Evolutionary conservation across 2,113 vertebrate genomes (phyloP).

Genomic region (Ameiurus melas): DNA sequence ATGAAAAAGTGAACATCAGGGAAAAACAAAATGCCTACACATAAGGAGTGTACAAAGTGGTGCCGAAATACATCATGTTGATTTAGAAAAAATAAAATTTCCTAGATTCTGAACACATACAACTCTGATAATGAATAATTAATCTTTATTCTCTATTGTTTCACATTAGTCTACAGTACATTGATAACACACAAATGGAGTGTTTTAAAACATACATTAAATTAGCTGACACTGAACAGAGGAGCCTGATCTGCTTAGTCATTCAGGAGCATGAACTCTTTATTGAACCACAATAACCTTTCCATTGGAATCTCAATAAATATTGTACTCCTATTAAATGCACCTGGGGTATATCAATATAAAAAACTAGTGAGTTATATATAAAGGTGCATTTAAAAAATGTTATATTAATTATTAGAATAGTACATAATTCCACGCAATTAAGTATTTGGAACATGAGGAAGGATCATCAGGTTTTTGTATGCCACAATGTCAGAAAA

Average conservation of each 20-base stretch:
- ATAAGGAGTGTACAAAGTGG: background rate
- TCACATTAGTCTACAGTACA: background rate
- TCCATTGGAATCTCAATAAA: background rate
- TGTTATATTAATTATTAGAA: background rate
- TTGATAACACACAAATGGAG: background rate
- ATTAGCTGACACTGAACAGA: background rate
- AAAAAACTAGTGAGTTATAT: background rate
- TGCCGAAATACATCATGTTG: background rate
- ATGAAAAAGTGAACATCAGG: background rate
- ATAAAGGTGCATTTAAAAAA: background rate
- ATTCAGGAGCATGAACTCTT: slow-evolving; percentile 1
- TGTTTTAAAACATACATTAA: slow-evolving; percentile 18
- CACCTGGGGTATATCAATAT: background rate
- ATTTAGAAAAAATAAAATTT: background rate
- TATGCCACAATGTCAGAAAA: background rate
- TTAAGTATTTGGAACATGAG: background rate
- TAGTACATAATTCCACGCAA: background rate
- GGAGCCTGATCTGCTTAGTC: background rate
- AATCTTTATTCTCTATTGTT: background rate
- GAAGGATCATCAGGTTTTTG: background rate
- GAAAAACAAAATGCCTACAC: background rate
- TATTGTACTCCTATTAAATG: background rate
- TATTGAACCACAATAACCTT: background rate
- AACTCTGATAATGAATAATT: background rate
- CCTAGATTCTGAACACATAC: background rate